Percentiles rank a stretch among this genome's conserved stretches.
These are phyloP conservation scores for Callyntrura sp. DNA, from an alignment of 2,888 invertebrate species.

Conservation along the genomic window DNA sequence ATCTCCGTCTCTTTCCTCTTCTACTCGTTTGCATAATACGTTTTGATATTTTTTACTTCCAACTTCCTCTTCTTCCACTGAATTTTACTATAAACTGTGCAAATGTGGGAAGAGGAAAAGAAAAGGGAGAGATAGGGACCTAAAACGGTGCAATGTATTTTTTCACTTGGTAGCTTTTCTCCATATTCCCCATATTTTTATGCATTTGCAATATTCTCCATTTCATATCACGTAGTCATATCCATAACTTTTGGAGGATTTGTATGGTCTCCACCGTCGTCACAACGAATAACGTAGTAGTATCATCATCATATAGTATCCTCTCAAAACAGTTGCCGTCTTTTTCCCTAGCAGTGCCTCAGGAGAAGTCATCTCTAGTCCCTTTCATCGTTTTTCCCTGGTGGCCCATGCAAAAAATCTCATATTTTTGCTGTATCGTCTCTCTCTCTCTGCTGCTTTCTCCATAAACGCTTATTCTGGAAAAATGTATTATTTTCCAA, in stretches of 20 bases:
- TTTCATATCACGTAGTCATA: conserved; percentile 70
- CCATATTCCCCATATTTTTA: conserved; percentile 57
- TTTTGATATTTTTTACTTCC: conserved; percentile 49
- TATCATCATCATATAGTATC: neutral
- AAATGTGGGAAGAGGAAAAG: neutral
- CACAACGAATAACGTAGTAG: neutral
- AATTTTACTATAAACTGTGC: neutral
- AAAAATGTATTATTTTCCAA: conserved; percentile 19
- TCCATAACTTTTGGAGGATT: conserved; percentile 56
- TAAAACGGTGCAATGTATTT: conserved; percentile 13
- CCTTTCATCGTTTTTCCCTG: conserved; percentile 55
- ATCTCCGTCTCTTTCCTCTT: neutral
- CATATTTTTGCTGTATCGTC: conserved; percentile 35
- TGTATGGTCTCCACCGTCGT: neutral
- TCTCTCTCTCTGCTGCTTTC: neutral
- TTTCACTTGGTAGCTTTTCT: conserved; percentile 1
- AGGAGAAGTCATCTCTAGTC: conserved; percentile 69
- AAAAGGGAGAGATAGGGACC: conserved; percentile 37
- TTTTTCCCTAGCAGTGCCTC: conserved; percentile 30
- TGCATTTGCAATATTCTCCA: conserved; percentile 70
- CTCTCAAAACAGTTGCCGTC: neutral
- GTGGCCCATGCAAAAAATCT: conserved; percentile 66
- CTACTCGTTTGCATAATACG: conserved; percentile 72
- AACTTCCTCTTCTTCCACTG: neutral
- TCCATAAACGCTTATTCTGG: too few relatives aligned